Percentiles rank a stretch among this genome's conserved stretches.
These are phyloP conservation scores for Megathymus violae DNA, from an alignment of 1,140 invertebrate genomes.

Conservation along the genomic window DNA sequence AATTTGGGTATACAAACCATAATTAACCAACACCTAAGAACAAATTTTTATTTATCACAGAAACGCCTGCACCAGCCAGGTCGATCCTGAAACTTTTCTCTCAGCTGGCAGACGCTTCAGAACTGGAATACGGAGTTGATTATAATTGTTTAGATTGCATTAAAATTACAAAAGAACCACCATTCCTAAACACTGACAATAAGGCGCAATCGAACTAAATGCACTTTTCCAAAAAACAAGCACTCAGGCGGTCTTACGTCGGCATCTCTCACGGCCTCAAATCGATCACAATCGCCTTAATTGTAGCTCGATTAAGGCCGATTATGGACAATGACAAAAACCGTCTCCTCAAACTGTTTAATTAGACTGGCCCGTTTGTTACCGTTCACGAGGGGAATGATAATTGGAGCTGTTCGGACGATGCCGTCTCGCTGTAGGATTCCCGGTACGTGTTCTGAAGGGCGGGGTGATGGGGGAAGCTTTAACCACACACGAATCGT, in stretches of 20 bases:
- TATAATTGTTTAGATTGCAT: too few relatives aligned
- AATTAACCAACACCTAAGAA: too few relatives aligned
- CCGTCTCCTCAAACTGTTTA: constrained; percentile 56
- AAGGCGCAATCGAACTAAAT: not conserved
- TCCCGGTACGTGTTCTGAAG: constrained; percentile 15
- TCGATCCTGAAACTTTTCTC: too few relatives aligned
- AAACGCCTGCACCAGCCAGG: too few relatives aligned
- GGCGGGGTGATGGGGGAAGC: not conserved
- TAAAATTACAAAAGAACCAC: too few relatives aligned
- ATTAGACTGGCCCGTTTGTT: constrained; percentile 56
- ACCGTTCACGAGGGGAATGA: constrained; percentile 49
- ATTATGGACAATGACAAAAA: constrained; percentile 60
- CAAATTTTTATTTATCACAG: too few relatives aligned
- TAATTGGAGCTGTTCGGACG: constrained; percentile 41
- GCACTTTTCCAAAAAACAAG: constrained; percentile 41
- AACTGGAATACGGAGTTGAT: too few relatives aligned
- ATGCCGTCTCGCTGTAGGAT: constrained; percentile 30
- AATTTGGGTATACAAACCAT: too few relatives aligned
- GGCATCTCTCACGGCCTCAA: constrained; percentile 52
- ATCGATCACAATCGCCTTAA: constrained; percentile 66
- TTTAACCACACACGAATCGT: constrained; percentile 15
- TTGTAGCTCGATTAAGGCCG: constrained; percentile 62
- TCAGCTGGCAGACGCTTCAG: too few relatives aligned
- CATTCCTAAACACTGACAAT: too few relatives aligned
- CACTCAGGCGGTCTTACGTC: constrained; percentile 47